Percentiles rank a stretch among this genome's conserved stretches.
Evolutionary conservation across 2,113 vertebrate genomes (phyloP).

Genomic region (Paralichthys olivaceus): DNA sequence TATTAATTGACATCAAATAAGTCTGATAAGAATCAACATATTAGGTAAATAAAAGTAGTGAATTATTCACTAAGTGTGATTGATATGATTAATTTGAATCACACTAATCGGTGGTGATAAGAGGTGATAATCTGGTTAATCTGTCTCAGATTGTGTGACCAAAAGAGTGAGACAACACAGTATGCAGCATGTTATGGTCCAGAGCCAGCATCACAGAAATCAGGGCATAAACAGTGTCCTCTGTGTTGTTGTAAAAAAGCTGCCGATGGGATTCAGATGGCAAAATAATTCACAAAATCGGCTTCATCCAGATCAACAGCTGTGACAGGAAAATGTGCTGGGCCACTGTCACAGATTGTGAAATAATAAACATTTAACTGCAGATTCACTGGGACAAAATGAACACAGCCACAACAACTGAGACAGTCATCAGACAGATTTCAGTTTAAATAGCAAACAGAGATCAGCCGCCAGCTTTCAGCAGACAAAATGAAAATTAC

Average conservation of each 20-base stretch:
- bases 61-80: too few relatives aligned
- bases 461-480: background rate
- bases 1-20: too few relatives aligned
- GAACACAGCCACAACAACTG: background rate
- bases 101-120: too few relatives aligned
- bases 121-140: too few relatives aligned
- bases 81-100: too few relatives aligned
- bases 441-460: background rate
- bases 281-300: background rate
- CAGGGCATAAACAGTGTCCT: background rate
- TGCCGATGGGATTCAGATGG: constrained; percentile 13
- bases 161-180: background rate
- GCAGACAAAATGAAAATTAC: background rate
- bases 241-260: background rate
- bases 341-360: constrained; percentile 1
- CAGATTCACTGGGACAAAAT: constrained; percentile 14
- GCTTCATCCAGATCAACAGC: constrained; percentile 7
- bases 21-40: too few relatives aligned
- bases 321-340: background rate
- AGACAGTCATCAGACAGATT: background rate
- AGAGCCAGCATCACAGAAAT: background rate
- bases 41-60: too few relatives aligned
- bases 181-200: background rate
- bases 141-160: background rate
- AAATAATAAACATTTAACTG: constrained; percentile 6